Evolutionary conservation across 2,888 invertebrate genomes (phyloP).

Genomic region (Aleiodes alternator): DNA sequence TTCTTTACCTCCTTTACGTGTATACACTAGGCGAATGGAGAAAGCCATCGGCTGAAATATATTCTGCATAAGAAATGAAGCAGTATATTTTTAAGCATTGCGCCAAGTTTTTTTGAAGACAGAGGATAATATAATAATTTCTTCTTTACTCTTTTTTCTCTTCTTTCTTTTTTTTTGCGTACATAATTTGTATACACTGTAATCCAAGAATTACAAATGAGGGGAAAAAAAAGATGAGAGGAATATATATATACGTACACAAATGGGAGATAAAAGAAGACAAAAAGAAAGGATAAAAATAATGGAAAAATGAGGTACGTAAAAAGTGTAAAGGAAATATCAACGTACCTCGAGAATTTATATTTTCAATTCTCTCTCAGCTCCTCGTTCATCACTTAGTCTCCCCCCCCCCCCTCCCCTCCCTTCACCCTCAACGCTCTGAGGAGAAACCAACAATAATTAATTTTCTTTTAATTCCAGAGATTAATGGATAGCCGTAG

Average conservation of each 20-base stretch:
- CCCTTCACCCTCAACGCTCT: slow-evolving; percentile 49
- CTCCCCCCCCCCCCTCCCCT: slow-evolving; percentile 38
- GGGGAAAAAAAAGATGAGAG: slow-evolving; percentile 10
- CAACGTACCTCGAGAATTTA: slow-evolving; percentile 21
- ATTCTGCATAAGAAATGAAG: slow-evolving; percentile 71
- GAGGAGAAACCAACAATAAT: slow-evolving; percentile 66
- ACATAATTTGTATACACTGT: slow-evolving; percentile 20
- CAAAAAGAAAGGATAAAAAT: neutral
- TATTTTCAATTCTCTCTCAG: slow-evolving; percentile 26
- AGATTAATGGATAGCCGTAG: slow-evolving; percentile 67
- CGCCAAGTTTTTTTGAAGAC: slow-evolving; percentile 49
- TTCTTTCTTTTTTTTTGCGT: slow-evolving; percentile 27
- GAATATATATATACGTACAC: slow-evolving; percentile 3
- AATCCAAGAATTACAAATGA: slow-evolving; percentile 26
- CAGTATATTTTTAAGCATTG: slow-evolving; percentile 67
- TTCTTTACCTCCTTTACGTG: slow-evolving; percentile 3
- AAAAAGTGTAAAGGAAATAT: slow-evolving; percentile 19
- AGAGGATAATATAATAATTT: slow-evolving; percentile 44
- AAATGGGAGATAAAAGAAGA: slow-evolving; percentile 25
- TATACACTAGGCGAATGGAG: slow-evolving; percentile 59
- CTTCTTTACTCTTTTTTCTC: neutral
- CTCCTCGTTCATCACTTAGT: slow-evolving; percentile 47
- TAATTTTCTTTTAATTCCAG: slow-evolving; percentile 72
- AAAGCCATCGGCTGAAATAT: slow-evolving; percentile 70
- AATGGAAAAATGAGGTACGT: slow-evolving; percentile 3